phyloP scores from a whole-genome alignment of 2,113 vertebrate species.

The Pterocles orientalis region DNA sequence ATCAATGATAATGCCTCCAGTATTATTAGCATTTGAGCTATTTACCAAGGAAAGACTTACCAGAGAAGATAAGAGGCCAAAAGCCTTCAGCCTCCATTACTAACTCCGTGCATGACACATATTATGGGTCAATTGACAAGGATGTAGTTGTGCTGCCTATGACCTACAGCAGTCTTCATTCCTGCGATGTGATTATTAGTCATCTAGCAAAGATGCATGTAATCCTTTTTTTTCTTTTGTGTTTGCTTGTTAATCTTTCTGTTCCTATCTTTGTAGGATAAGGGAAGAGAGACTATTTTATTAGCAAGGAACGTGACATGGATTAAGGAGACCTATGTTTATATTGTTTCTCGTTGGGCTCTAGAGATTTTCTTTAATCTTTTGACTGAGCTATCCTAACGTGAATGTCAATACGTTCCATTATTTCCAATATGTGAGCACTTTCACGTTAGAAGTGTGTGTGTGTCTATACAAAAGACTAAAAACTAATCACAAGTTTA shows the following conservation, averaged over 20 bases:
- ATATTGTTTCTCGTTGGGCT: neutral
- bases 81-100: neutral
- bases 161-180: neutral
- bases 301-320: neutral
- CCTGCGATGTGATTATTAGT: neutral
- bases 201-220: neutral
- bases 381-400: neutral
- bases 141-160: neutral
- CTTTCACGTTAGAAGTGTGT: neutral
- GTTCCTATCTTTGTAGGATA: neutral
- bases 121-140: neutral
- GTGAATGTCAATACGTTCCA: neutral
- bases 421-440: neutral
- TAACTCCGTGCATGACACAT: rapidly evolving
- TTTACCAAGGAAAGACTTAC: neutral
- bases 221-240: neutral
- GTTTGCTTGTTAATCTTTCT: neutral
- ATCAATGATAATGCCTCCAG: neutral
- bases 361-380: neutral
- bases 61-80: neutral
- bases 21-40: neutral
- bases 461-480: neutral
- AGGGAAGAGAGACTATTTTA: neutral
- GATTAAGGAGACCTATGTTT: neutral
- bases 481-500: neutral